A percentile compares a stretch with the other conserved stretches of the same genome.
Conservation (phyloP, 2,797 vertebrate species). For the Hapalemur alaotrensis region DNA sequence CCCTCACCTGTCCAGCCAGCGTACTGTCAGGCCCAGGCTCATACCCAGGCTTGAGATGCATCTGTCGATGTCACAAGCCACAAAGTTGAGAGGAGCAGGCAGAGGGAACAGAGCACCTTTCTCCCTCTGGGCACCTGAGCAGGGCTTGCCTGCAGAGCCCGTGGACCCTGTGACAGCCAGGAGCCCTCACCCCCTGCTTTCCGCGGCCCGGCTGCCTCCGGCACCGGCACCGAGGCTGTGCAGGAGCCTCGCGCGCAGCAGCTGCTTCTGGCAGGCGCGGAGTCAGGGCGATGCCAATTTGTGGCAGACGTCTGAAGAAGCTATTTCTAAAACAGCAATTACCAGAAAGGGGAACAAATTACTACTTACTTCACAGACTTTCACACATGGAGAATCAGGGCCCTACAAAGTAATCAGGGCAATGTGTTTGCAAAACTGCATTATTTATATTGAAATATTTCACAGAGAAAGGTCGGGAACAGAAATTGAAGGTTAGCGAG, state of each 20-base stretch:
- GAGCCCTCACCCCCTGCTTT: too few relatives aligned
- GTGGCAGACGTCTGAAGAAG: conserved; percentile 79
- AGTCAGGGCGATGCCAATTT: conserved; percentile 72
- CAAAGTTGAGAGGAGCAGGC: neutral
- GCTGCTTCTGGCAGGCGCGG: conserved; percentile 42
- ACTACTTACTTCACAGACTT: conserved; percentile 83
- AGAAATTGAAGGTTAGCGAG: conserved; percentile 80
- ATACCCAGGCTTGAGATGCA: rapidly evolving
- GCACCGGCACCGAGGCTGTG: neutral
- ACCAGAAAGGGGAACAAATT: conserved; percentile 85
- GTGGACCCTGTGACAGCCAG: rapidly evolving
- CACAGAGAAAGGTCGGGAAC: conserved; percentile 80
- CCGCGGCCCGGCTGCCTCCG: neutral
- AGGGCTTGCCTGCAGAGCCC: too few relatives aligned
- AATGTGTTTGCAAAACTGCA: conserved; percentile 83
- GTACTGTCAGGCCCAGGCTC: rapidly evolving
- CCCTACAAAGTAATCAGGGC: conserved; percentile 82
- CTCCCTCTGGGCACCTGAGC: neutral
- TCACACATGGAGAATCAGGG: conserved; percentile 82
- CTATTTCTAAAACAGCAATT: conserved; percentile 87
- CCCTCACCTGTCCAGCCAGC: rapidly evolving
- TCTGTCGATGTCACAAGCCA: neutral
- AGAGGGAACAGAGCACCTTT: rapidly evolving
- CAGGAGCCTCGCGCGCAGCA: neutral
- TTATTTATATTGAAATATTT: conserved; percentile 85